Evolutionary conservation across 2,888 invertebrate species (phyloP).

Genomic region (Drosophila suboccidentalis): DNA sequence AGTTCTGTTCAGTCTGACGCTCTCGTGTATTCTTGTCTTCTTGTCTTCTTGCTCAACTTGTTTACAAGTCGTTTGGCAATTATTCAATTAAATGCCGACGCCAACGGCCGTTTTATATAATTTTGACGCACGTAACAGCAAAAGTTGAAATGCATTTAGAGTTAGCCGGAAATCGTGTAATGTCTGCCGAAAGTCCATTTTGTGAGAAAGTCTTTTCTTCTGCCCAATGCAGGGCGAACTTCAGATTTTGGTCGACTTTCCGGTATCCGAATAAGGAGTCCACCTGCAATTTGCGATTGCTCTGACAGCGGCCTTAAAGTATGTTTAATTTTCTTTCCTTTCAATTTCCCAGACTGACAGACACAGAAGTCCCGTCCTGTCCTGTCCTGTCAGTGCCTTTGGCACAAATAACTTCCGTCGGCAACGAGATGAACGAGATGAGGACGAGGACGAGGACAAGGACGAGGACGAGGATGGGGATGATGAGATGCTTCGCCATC

Average conservation of each 20-base stretch:
- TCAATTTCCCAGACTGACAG: constrained; percentile 69
- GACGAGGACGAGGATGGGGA: background rate
- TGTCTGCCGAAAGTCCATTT: constrained; percentile 10
- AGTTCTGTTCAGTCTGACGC: constrained; percentile 36
- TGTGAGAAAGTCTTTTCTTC: background rate
- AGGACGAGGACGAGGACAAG: constrained; percentile 2
- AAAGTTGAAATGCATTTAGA: constrained; percentile 63
- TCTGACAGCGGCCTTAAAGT: constrained; percentile 52
- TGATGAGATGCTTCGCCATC: constrained; percentile 26
- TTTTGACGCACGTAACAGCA: constrained; percentile 48
- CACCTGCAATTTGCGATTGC: constrained; percentile 45
- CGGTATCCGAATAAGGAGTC: constrained; percentile 4
- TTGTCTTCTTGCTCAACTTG: constrained; percentile 53
- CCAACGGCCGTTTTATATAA: constrained; percentile 58
- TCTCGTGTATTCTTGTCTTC: constrained; percentile 10
- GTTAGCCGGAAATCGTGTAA: constrained; percentile 65
- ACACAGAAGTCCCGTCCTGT: constrained; percentile 20
- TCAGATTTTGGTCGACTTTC: background rate
- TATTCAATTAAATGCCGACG: constrained; percentile 73
- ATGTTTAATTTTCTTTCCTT: constrained; percentile 63
- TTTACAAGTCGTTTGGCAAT: constrained; percentile 77
- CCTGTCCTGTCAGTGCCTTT: constrained; percentile 37
- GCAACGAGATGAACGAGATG: constrained; percentile 16
- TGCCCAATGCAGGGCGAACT: background rate
- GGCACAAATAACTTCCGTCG: constrained; percentile 67